These are phyloP conservation scores for Lagodon rhomboides DNA, from an alignment of 2,797 vertebrate species.

Conservation along the genomic window DNA sequence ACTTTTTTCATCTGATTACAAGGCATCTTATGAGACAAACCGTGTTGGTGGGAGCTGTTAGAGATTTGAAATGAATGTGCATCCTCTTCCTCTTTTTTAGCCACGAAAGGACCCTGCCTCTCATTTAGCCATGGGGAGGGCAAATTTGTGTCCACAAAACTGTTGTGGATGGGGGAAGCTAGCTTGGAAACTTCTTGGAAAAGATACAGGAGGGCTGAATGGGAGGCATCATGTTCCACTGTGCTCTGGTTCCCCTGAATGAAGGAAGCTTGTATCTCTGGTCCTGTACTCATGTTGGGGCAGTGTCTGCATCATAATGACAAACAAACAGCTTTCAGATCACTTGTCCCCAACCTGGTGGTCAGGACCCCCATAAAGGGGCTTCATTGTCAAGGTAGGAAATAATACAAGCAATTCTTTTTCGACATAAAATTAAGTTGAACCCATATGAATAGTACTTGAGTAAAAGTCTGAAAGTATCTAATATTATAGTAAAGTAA, in stretches of 20 bases:
- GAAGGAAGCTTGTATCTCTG: slow-evolving; percentile 45
- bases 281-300: slow-evolving; percentile 72
- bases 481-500: too few species aligned
- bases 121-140: slow-evolving; percentile 27
- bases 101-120: neutral
- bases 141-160: slow-evolving; percentile 37
- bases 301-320: slow-evolving; percentile 41
- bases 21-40: slow-evolving; percentile 29
- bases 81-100: slow-evolving; percentile 23
- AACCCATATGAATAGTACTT: too few species aligned
- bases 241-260: slow-evolving; percentile 52
- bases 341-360: neutral
- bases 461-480: too few species aligned
- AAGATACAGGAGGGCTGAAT: slow-evolving; percentile 81
- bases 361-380: neutral
- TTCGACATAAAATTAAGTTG: neutral
- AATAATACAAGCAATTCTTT: neutral
- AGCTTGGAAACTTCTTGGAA: slow-evolving; percentile 86
- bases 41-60: slow-evolving; percentile 12
- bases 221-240: slow-evolving; percentile 66
- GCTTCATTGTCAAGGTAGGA: neutral
- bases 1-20: slow-evolving; percentile 32
- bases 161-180: slow-evolving; percentile 60
- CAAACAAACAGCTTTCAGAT: slow-evolving; percentile 29
- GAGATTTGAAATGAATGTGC: slow-evolving; percentile 19